Conservation (phyloP, 2,888 invertebrate species). For the Leptopilina myrica region DNA sequence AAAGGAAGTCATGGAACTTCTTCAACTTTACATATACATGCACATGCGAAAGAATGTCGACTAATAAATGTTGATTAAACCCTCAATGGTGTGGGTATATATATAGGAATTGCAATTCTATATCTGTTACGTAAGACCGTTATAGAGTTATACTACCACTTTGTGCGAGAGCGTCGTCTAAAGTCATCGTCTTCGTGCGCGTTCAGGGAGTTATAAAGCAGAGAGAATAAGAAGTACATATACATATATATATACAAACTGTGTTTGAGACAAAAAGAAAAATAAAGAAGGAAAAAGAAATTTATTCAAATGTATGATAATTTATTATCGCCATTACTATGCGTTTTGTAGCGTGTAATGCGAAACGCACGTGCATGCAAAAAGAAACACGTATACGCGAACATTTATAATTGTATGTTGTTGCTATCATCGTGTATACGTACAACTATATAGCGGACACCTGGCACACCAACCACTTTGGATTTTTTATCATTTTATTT, state of each 20-base stretch:
- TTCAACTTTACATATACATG: no score
- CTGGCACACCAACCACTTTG: neutral
- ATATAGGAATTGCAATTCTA: no score
- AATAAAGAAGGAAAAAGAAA: neutral
- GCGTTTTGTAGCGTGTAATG: constrained; percentile 38
- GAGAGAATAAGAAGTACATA: neutral
- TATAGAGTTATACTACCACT: no score
- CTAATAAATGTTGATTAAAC: no score
- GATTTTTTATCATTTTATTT: constrained; percentile 28
- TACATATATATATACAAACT: neutral
- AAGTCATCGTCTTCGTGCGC: no score
- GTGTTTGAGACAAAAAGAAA: neutral
- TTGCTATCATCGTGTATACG: neutral
- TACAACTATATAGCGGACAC: constrained; percentile 5
- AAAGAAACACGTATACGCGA: constrained; percentile 6
- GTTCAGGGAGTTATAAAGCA: no score
- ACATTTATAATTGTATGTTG: neutral
- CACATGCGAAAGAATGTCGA: no score
- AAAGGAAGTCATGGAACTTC: no score
- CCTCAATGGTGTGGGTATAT: no score
- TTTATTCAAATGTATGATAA: constrained; percentile 30
- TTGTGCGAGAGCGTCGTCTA: no score
- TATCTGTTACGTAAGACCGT: no score
- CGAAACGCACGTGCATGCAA: neutral
- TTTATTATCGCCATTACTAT: constrained; percentile 10